Evolutionary conservation across 2,797 vertebrate genomes (phyloP).

Genomic region (Amblyraja radiata): DNA sequence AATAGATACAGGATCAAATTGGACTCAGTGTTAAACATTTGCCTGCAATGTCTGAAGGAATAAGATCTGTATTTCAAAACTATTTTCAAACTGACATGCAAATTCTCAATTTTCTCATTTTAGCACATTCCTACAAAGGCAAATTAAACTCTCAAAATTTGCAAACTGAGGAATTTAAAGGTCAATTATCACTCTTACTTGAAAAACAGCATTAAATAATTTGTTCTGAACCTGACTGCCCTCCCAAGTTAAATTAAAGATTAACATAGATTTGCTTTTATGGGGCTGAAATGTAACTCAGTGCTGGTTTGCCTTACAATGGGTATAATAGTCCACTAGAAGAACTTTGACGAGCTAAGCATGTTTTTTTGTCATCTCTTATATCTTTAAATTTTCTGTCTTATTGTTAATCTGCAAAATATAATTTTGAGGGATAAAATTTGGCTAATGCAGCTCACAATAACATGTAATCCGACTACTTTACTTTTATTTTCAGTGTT

Average conservation of each 20-base stretch:
- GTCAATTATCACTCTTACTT: not conserved
- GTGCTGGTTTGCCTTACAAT: not conserved
- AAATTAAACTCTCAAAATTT: conserved; percentile 3
- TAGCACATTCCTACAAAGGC: not conserved
- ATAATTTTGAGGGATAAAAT: not conserved
- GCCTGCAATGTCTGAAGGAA: not conserved
- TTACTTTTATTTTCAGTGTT: not conserved
- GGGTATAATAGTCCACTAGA: not conserved
- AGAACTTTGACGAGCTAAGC: not conserved
- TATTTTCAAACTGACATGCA: not conserved
- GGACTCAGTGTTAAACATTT: not conserved
- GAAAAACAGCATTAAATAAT: not conserved
- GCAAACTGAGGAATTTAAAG: not conserved
- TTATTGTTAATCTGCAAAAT: not conserved
- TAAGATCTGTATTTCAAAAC: not conserved
- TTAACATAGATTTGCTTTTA: not conserved
- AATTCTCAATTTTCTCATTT: not conserved
- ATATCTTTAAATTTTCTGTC: not conserved
- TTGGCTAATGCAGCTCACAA: not conserved
- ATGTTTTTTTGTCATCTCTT: not conserved
- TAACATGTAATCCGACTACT: not conserved
- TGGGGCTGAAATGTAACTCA: not conserved
- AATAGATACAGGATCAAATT: not conserved
- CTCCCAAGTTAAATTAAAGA: not conserved
- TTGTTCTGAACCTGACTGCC: not conserved